Evolutionary conservation across 2,113 vertebrate genomes (phyloP).

Genomic region (Gadus macrocephalus): DNA sequence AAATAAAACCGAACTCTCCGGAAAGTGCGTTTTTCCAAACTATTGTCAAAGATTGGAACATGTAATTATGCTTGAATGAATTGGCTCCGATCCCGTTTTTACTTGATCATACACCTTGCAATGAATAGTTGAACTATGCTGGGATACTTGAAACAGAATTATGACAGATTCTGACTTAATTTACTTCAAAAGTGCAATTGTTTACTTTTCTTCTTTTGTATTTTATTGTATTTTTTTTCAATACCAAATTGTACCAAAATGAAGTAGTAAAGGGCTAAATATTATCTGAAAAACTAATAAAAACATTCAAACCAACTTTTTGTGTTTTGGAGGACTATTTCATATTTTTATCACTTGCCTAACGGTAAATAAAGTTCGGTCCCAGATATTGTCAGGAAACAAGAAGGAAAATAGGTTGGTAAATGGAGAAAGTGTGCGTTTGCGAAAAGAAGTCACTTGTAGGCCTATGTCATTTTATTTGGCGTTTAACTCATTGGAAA

Average conservation of each 20-base stretch:
- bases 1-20: too few species aligned
- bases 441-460: background rate
- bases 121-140: conserved; percentile 18
- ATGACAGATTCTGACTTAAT: conserved; percentile 7
- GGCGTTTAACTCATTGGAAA: background rate
- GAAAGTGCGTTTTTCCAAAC: too few species aligned
- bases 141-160: conserved; percentile 43
- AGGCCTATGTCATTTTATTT: background rate
- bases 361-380: background rate
- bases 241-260: background rate
- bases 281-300: conserved; percentile 42
- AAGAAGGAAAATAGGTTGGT: background rate
- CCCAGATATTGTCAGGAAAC: background rate
- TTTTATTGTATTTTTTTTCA: background rate
- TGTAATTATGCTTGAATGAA: too few species aligned
- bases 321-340: background rate
- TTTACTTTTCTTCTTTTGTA: conserved; percentile 21
- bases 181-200: conserved; percentile 26
- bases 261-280: conserved; percentile 39
- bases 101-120: background rate
- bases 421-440: background rate
- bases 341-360: background rate
- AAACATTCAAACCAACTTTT: conserved; percentile 36
- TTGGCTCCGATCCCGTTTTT: background rate
- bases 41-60: too few species aligned